Evolutionary conservation across 2,888 invertebrate species (phyloP), one percentile per base, ranked within the genome.

Genomic region (Lithophane socia): DNA sequence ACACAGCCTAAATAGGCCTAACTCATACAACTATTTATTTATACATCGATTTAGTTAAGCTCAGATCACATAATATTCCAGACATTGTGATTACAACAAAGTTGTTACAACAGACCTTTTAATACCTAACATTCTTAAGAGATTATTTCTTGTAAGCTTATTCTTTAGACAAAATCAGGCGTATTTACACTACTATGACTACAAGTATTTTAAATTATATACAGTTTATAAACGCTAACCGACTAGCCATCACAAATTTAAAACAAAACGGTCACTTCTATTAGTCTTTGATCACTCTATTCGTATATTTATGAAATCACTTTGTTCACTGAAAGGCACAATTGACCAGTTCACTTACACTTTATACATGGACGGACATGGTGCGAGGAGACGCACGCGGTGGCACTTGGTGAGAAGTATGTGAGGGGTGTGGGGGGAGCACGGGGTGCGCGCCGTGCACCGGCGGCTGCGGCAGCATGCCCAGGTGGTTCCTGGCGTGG

Each of bases 291-390:
- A 88, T 89, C 89, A 90, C 86, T 89, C 83, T 82, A 88, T 84
- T 88, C 69, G 76, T 72, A 82, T 80, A 84, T 78, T 78, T 80
- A 64, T 79, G 64, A 79, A 86, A 90, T 86, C 88, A 88, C 89
- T 83, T 76, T 29, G 77, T 82, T 81, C 82, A 84, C 86, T 84
- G 63, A 74, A 44, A 65, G 90, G 92, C 89, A 89, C 68, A 73
- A 89, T 90, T 83, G 73, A 84, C 84, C 82, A 86, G 84, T 83
- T 79, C 69, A 73, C 78, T 82, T 71, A 70, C 84, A 88, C 89
- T 82, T 90, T 96, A 98, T 94, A 98, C 98, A 96, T 98, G 98
- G 94, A 98, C 98, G 94, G 98, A 98, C 92, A 98, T 98, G 73
- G 98, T 98, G 88, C 98, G 97, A 66, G 97, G 97, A 66, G 97